Evolutionary conservation across 2,888 invertebrate species (phyloP), one percentile per base, ranked within the genome.

Genomic region (Phlogophora meticulosa): DNA sequence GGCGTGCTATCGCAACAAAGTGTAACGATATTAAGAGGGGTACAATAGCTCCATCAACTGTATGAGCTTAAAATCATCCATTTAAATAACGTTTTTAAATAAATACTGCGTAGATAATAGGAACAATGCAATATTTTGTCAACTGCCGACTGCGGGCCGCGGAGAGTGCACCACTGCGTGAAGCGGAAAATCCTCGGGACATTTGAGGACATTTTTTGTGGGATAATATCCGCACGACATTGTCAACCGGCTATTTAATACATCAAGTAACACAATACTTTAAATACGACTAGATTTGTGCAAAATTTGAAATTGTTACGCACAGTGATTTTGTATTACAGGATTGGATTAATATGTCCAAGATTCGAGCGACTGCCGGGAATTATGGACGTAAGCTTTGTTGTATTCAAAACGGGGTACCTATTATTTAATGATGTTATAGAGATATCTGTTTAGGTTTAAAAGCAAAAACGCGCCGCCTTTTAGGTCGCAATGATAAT

Each of bases 81-180:
- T 95, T 95, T 95, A 94, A 95, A 95, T 95, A 94, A 94, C 93
- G 92, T 95, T 95, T 95, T 95, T 95, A 95, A 95, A 95, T 95
- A 95, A 95, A 95, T 95, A 95, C 94, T 90, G 89, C 85, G 88
- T 87, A 92, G 92, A 95, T 95, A 95, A 95, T 94, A 95, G 94
- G 94, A 92, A 95, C 95, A 95, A 95, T 95, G 91, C 93, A 94
- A 95, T 95, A 95, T 95, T 95, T 95, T 95, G 95, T 95, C 95
- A 95, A 95, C 95, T 95, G 95, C 92, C 93, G 93, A 92, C 90
- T 92, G 90, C 88, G 92, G 89, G 86, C 89, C 90, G 90, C 91
- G 93, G 89, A 90, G 93, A 94, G 95, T 93, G 93, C 95, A 95
- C 84, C 88, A 85, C 92, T 91, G 94, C 95, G 94, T 95, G 94